Base-by-base conservation (phyloP, 1,140 invertebrate genomes). In the Acarapis woodi region DNA sequence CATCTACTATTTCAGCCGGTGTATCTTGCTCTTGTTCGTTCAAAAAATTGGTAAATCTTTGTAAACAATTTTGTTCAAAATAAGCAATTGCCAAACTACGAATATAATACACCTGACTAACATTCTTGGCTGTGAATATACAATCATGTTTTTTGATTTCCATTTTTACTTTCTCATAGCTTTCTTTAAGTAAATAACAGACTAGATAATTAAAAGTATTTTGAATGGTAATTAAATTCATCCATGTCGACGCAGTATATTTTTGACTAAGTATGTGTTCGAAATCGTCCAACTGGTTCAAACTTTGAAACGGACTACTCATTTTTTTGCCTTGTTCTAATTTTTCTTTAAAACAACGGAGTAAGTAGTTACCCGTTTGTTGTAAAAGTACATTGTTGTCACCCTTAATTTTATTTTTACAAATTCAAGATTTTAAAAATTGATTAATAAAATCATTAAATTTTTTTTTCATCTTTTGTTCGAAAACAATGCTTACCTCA, bases 361-460 rank as follows among this genome's bases (percentile, higher is more conserved):
- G 48, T 29, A 85, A 57, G 71, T 73, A 80, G 54, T 93, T 93
- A 51, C 73, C 78, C 0, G 80, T 70, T 62, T 94, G 87, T 51
- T 93, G 85, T 8, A 82, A 65, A 4, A 94, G 60, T 28, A 94
- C 79, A 56, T 85, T 85, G 57, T 87, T 88, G 54, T 94, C 85
- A 4, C 85, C 87, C n/a, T n/a, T n/a, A n/a, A n/a, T n/a, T n/a
- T n/a, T n/a, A n/a, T n/a, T n/a, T n/a, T n/a, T n/a, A n/a, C n/a
- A n/a, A n/a, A n/a, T n/a, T n/a, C n/a, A n/a, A n/a, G n/a, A n/a
- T n/a, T n/a, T n/a, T n/a, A n/a, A n/a, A n/a, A n/a, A n/a, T n/a
- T n/a, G n/a, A n/a, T n/a, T n/a, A n/a, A n/a, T n/a, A n/a, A n/a
- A n/a, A n/a, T n/a, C n/a, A n/a, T n/a, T n/a, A n/a, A n/a, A n/a